Evolutionary conservation across 2,113 vertebrate species (phyloP).

Genomic region (Sylvia atricapilla): DNA sequence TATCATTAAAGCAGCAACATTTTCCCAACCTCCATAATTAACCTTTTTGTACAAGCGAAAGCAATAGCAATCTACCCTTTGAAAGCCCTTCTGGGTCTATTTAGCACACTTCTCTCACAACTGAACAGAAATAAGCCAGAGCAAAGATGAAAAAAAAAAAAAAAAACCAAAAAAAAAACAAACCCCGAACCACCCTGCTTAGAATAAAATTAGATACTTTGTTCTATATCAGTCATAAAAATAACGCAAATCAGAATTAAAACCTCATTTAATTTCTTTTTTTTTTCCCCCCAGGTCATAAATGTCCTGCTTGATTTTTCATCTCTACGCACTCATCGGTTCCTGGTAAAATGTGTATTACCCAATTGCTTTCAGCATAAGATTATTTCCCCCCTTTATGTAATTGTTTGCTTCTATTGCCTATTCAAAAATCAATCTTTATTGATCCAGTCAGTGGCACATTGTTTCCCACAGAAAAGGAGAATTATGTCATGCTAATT

Average conservation of each 20-base stretch:
- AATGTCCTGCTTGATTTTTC: slow-evolving; percentile 1
- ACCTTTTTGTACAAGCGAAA: slow-evolving; percentile 44
- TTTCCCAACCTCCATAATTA: slow-evolving; percentile 52
- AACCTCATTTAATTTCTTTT: background rate
- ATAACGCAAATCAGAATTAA: slow-evolving; percentile 22
- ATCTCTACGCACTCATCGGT: background rate
- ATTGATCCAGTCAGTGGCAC: slow-evolving; percentile 25
- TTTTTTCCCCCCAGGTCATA: background rate
- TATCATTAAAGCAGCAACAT: slow-evolving; percentile 54
- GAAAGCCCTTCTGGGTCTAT: slow-evolving; percentile 55
- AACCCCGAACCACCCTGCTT: background rate
- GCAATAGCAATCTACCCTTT: slow-evolving; percentile 49
- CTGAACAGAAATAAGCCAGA: slow-evolving; percentile 33
- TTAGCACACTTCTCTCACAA: slow-evolving; percentile 50
- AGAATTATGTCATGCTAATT: background rate
- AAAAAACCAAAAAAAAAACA: background rate
- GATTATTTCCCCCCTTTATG: slow-evolving; percentile 44
- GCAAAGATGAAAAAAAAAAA: background rate
- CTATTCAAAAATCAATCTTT: slow-evolving; percentile 60
- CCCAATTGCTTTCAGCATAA: slow-evolving; percentile 37
- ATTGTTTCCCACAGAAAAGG: slow-evolving; percentile 26
- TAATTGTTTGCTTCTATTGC: slow-evolving; percentile 50
- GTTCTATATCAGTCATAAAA: slow-evolving; percentile 28
- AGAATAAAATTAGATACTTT: slow-evolving; percentile 37
- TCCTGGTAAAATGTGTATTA: slow-evolving; percentile 44